Evolutionary conservation across 2,113 vertebrate genomes (phyloP).

Genomic region (Pyxicephalus adspersus): DNA sequence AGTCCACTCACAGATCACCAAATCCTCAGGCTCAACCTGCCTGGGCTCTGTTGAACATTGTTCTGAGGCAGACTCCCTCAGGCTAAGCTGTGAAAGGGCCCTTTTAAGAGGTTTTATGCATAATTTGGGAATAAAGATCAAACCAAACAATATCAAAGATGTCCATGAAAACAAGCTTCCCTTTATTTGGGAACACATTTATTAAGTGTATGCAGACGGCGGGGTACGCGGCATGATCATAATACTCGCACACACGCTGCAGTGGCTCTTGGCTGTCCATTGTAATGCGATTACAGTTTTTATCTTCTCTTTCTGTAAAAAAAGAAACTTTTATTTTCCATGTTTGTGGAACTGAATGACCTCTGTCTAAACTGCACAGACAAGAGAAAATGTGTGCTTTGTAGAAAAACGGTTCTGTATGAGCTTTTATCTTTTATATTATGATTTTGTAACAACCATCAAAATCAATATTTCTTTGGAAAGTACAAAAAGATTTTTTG

Average conservation of each 20-base stretch:
- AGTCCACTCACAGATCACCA: background rate
- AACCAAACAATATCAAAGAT: constrained; percentile 75
- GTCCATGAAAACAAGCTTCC: constrained; percentile 68
- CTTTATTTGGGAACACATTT: constrained; percentile 28
- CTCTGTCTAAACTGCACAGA: no score
- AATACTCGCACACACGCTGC: background rate
- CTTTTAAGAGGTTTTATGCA: constrained; percentile 74
- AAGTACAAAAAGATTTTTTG: no score
- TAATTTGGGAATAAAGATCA: constrained; percentile 77
- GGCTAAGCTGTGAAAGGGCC: constrained; percentile 77
- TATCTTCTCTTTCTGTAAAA: background rate
- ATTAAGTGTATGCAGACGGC: constrained; percentile 5
- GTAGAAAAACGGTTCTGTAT: no score
- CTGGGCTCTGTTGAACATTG: constrained; percentile 71
- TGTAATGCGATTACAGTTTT: background rate
- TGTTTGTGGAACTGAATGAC: no score
- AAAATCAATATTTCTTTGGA: no score
- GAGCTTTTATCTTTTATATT: no score
- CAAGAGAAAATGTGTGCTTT: no score
- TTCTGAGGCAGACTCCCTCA: constrained; percentile 72
- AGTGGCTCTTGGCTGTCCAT: constrained; percentile 17
- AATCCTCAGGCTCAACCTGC: constrained; percentile 66
- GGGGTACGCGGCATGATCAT: background rate
- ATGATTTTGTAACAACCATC: no score
- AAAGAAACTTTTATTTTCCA: no score